These are phyloP conservation scores for Sebastes itinus DNA, from an alignment of 2,797 vertebrate species.

Conservation along the genomic window DNA sequence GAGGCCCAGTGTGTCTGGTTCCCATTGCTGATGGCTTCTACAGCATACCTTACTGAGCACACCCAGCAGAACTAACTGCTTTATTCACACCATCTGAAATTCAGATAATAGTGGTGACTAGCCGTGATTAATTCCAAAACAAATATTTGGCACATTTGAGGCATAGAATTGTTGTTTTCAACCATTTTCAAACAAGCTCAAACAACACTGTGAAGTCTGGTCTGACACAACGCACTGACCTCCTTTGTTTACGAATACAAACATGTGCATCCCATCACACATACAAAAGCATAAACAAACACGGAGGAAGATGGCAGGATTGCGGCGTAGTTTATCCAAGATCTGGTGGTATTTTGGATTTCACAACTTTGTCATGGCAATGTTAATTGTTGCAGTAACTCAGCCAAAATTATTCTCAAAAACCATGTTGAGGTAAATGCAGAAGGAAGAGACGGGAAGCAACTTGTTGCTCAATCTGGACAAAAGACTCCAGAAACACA, in stretches of 20 bases:
- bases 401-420: not conserved
- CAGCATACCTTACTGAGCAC: conserved; percentile 34
- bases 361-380: conserved; percentile 12
- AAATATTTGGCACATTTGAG: conserved; percentile 14
- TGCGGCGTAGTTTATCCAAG: not conserved
- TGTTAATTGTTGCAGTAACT: not conserved
- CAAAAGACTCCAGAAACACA: not conserved
- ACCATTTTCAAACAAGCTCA: conserved; percentile 9
- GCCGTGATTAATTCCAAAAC: not conserved
- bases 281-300: conserved; percentile 35
- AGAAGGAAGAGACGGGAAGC: not conserved
- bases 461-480: conserved; percentile 13
- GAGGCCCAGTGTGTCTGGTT: conserved; percentile 38
- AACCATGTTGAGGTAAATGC: not conserved
- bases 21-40: conserved; percentile 43
- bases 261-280: conserved; percentile 27
- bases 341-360: conserved; percentile 27
- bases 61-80: not conserved
- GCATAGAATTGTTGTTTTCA: conserved; percentile 19
- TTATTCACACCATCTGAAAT: conserved; percentile 1
- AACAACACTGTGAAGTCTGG: not conserved
- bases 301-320: conserved; percentile 14
- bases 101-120: not conserved
- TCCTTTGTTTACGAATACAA: conserved; percentile 29
- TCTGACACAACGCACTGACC: not conserved